phyloP scores from a whole-genome alignment of 2,113 vertebrate genomes.

The Tinamus guttatus region DNA sequence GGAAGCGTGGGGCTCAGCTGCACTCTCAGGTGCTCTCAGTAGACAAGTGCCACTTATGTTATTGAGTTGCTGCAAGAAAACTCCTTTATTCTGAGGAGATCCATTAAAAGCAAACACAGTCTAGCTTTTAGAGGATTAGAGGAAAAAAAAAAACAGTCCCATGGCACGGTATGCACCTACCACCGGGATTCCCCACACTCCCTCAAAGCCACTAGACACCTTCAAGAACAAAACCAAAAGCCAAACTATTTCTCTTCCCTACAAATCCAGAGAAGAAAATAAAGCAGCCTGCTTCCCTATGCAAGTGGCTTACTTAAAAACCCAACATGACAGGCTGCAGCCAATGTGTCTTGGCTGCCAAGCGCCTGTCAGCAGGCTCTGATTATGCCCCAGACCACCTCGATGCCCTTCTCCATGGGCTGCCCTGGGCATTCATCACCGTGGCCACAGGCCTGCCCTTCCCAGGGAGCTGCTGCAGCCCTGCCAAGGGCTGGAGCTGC shows the following conservation, averaged over 20 bases:
- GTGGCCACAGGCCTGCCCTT: not conserved
- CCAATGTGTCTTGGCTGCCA: constrained; percentile 47
- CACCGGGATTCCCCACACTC: not conserved
- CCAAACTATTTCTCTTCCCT: not conserved
- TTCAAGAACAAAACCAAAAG: not conserved
- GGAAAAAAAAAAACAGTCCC: constrained; percentile 7
- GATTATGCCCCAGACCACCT: constrained; percentile 55
- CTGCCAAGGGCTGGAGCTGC: constrained; percentile 16
- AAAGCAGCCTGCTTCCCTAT: constrained; percentile 48
- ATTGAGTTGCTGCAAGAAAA: not conserved
- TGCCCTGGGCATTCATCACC: not conserved
- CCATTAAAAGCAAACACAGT: not conserved
- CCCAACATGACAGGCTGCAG: constrained; percentile 60
- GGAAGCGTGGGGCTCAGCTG: not conserved
- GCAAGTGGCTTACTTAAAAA: constrained; percentile 60
- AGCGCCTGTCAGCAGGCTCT: constrained; percentile 42
- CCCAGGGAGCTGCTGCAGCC: constrained; percentile 26
- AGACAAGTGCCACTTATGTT: not conserved
- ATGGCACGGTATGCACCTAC: not conserved
- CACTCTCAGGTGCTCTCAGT: not conserved
- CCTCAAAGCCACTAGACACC: not conserved
- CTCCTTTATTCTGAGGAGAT: not conserved
- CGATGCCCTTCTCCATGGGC: not conserved
- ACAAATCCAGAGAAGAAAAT: not conserved
- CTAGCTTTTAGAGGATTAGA: not conserved